These are phyloP conservation scores for Drosophila trapezifrons DNA, from an alignment of 1,140 invertebrate genomes.

Conservation along the genomic window DNA sequence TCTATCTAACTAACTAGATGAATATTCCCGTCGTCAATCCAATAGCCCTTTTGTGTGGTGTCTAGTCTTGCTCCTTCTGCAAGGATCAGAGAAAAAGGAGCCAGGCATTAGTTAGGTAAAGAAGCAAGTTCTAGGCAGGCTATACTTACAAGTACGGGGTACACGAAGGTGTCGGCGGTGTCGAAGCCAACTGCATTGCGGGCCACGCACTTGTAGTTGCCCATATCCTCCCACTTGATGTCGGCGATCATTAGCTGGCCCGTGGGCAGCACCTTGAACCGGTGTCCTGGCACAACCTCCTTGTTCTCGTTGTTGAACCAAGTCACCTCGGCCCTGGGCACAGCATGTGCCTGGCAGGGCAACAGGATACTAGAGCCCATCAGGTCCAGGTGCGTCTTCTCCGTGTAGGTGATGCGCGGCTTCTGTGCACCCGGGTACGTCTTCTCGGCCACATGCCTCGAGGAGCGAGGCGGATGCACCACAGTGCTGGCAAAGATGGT, in stretches of 20 bases:
- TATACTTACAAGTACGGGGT: slow-evolving; percentile 88
- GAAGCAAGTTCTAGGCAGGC: neutral
- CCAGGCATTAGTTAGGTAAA: neutral
- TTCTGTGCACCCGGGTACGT: slow-evolving; percentile 83
- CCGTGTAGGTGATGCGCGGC: slow-evolving; percentile 86
- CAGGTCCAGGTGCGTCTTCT: slow-evolving; percentile 85
- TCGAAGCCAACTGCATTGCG: slow-evolving; percentile 88
- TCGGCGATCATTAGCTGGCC: slow-evolving; percentile 90
- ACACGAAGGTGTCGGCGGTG: slow-evolving; percentile 89
- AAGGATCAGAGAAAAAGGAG: slow-evolving; percentile 14
- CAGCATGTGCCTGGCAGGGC: slow-evolving; percentile 89
- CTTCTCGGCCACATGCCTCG: slow-evolving; percentile 58
- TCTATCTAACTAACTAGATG: slow-evolving; percentile 81
- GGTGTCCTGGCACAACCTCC: slow-evolving; percentile 84
- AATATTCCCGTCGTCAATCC: slow-evolving; percentile 54
- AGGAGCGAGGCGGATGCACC: slow-evolving; percentile 81
- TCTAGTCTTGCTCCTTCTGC: slow-evolving; percentile 73
- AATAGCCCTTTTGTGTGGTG: slow-evolving; percentile 62
- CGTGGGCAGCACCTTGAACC: slow-evolving; percentile 86
- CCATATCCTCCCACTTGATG: slow-evolving; percentile 92
- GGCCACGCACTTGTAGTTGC: slow-evolving; percentile 90
- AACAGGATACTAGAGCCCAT: slow-evolving; percentile 88
- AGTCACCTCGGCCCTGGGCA: slow-evolving; percentile 87
- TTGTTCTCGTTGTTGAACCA: slow-evolving; percentile 88
- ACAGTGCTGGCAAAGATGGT: slow-evolving; percentile 85